A percentile compares a stretch with the other conserved stretches of the same genome.
Evolutionary conservation across 1,140 invertebrate species (phyloP).

Genomic region (Drosophila elegans): DNA sequence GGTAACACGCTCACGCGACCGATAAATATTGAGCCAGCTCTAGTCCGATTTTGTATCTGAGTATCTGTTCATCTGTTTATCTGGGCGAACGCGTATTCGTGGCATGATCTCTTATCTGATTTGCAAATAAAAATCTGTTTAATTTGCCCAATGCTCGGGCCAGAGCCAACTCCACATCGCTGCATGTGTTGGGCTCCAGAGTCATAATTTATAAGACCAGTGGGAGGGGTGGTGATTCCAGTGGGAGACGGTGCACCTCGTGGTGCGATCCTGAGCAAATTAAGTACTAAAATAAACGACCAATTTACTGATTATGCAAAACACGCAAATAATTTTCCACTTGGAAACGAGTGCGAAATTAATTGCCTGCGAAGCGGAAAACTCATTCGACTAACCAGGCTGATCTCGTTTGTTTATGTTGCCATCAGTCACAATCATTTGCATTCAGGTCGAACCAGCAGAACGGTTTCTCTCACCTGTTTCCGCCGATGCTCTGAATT

Average conservation of each 20-base stretch:
- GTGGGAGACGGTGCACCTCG: constrained; percentile 27
- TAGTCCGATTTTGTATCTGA: constrained; percentile 33
- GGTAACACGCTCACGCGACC: constrained; percentile 84
- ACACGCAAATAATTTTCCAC: constrained; percentile 81
- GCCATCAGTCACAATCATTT: constrained; percentile 27
- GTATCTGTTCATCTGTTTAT: constrained; percentile 15
- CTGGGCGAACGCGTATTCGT: constrained; percentile 13
- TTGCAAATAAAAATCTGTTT: constrained; percentile 78
- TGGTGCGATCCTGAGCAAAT: constrained; percentile 61
- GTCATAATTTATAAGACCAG: constrained; percentile 70
- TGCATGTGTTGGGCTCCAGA: constrained; percentile 40
- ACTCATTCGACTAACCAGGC: constrained; percentile 43
- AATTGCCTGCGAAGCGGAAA: constrained; percentile 61
- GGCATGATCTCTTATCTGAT: constrained; percentile 74
- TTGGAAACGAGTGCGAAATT: constrained; percentile 50
- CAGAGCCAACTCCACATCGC: constrained; percentile 30
- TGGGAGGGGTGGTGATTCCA: not conserved
- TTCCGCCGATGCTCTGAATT: not conserved
- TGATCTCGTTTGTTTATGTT: constrained; percentile 29
- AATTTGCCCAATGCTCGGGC: constrained; percentile 49
- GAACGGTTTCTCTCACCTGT: not conserved
- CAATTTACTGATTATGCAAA: constrained; percentile 83
- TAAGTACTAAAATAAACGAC: constrained; percentile 80
- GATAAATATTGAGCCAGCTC: constrained; percentile 70
- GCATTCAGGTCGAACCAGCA: constrained; percentile 28